Base-by-base conservation (phyloP, 2,797 vertebrate species). In the Spinus olivaceus region DNA sequence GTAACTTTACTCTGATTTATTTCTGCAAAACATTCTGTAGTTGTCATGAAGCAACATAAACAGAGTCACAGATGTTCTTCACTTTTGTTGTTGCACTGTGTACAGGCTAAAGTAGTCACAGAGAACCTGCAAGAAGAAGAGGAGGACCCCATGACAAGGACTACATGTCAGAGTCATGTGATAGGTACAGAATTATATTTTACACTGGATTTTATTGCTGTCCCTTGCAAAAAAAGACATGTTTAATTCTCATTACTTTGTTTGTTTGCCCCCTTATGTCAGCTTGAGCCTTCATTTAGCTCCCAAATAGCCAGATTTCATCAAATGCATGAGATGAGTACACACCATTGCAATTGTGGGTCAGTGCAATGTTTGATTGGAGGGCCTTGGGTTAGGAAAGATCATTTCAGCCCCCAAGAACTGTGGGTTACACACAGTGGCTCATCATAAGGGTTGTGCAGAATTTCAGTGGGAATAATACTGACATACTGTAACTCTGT, bases 81-180 rank as follows among this genome's bases (percentile, higher is more conserved):
- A 79, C 92, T 97, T 95, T 94, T 96, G 92, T 76, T 97, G 90
- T 95, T 94, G 42, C 60, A 79, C 74, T 70, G 60, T 82, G 67
- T 96, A 42, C 95, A 99, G 99, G 97, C 98, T 35, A 98, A 98
- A 86, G 88, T 98, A 84, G 96, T 98, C 94, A 81, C 97, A 97
- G 97, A 98, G 98, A 98, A 97, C 97, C 88, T 98, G 90, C 96
- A 95, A 94, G 98, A 98, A 82, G 98, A 98, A 53, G 98, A 98
- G 94, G 98, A 98, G 54, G 98, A 97, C 44, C 93, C 94, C 89
- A 92, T 97, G 86, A 90, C 96, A 65, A 98, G 98, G 54, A 88
- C 98, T 21, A 89, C 97, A 22, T 98, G 98, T 97, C 99, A 98
- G 96, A 99, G 98, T 97, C 98, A 98, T 93, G 97, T 98, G 96